phyloP scores from a whole-genome alignment of 2,113 vertebrate genomes.

The Hucho hucho region DNA sequence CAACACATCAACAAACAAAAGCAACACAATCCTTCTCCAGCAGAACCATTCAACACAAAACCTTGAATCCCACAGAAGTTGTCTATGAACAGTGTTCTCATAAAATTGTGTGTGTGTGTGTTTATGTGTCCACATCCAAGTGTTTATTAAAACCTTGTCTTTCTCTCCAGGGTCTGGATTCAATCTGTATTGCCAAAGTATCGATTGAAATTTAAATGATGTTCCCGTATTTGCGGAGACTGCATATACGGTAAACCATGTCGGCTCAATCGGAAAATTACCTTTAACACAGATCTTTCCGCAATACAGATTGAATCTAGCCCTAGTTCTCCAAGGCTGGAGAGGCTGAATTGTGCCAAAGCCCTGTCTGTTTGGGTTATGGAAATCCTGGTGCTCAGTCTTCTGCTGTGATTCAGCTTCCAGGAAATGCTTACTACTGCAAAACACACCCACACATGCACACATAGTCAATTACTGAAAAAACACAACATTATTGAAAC shows the following conservation, averaged over 20 bases:
- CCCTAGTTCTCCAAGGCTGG: slow-evolving; percentile 59
- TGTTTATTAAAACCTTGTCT: slow-evolving; percentile 63
- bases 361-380: slow-evolving; percentile 66
- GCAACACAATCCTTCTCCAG: slow-evolving; percentile 64
- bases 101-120: slow-evolving; percentile 27
- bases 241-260: too few species aligned
- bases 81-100: slow-evolving; percentile 64
- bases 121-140: slow-evolving; percentile 51
- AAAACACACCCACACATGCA: slow-evolving; percentile 27
- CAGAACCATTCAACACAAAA: slow-evolving; percentile 62
- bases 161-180: slow-evolving; percentile 35
- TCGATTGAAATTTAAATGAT: too few species aligned
- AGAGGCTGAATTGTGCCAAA: slow-evolving; percentile 60
- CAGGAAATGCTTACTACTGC: slow-evolving; percentile 56
- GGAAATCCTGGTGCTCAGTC: slow-evolving; percentile 52
- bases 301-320: too few species aligned
- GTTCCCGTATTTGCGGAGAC: too few species aligned
- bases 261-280: too few species aligned
- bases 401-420: slow-evolving; percentile 58
- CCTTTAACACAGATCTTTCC: too few species aligned
- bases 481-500: neutral
- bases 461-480: slow-evolving; percentile 25
- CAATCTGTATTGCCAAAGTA: too few species aligned
- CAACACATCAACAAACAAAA: slow-evolving; percentile 75
- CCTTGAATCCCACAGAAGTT: slow-evolving; percentile 70